Evolutionary conservation across 1,140 invertebrate genomes (phyloP).

Genomic region (Onthophagus taurus): DNA sequence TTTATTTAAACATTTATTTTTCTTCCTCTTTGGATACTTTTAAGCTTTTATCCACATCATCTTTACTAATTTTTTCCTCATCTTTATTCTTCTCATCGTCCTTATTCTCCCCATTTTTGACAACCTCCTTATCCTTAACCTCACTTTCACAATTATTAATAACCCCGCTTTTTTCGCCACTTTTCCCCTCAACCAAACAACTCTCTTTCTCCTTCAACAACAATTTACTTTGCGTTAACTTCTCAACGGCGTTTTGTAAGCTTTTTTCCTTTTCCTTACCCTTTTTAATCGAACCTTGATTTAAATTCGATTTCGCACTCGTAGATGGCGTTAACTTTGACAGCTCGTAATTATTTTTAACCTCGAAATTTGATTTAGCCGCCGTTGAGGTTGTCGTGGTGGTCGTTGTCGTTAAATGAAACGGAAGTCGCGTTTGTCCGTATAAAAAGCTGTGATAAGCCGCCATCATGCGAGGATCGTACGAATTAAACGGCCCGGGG

Average conservation of each 20-base stretch:
- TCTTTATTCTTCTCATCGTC: constrained; percentile 3
- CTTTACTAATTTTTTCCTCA: neutral
- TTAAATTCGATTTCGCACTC: neutral
- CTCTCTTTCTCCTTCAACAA: constrained; percentile 17
- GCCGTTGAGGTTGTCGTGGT: constrained; percentile 20
- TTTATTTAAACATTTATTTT: no score
- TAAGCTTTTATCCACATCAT: no score
- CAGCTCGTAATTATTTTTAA: neutral
- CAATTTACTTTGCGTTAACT: constrained; percentile 30
- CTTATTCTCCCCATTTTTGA: neutral
- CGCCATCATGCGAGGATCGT: constrained; percentile 34
- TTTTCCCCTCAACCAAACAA: constrained; percentile 1
- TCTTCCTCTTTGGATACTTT: no score
- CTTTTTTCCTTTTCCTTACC: constrained; percentile 31
- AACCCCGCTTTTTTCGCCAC: neutral
- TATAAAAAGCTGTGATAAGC: constrained; percentile 29
- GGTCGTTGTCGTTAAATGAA: constrained; percentile 13
- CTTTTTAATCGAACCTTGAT: constrained; percentile 1
- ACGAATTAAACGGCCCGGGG: constrained; percentile 36
- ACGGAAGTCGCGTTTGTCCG: constrained; percentile 27
- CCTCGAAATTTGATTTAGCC: constrained; percentile 22
- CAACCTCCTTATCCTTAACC: neutral
- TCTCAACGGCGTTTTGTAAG: constrained; percentile 32
- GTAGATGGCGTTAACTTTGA: neutral
- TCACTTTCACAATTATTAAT: constrained; percentile 6